Evolutionary conservation across 2,888 invertebrate genomes (phyloP), one percentile per base, ranked within the genome.

Genomic region (Malacosoma neustria): DNA sequence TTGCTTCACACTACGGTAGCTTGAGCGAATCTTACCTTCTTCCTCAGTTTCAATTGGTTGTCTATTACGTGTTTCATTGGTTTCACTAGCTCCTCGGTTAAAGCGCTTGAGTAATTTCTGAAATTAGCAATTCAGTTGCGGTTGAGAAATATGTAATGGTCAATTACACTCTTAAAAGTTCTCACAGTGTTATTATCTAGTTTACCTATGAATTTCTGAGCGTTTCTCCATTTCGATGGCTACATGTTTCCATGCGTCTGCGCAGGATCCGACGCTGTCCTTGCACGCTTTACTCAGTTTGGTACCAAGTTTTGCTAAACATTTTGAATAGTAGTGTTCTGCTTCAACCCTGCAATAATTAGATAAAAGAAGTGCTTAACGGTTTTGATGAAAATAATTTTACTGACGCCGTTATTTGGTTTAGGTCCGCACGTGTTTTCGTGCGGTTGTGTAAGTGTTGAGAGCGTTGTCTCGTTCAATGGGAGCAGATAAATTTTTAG

Each of bases 171-270:
- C 30, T 22, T 13, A 32, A 11, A 14, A 1, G 29, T n/a, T 31
- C 9, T 11, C 6, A 22, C 29, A 12, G 7, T 31, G 33, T 22
- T n/a, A 11, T 34, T 38, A 30, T 30, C 1, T 9, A 7, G 29
- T 13, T 43, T 72, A 89, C 89, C 91, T 91, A 86, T 97, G 97
- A 37, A 94, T 90, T 68, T 97, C 97, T 29, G 96, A 93, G 57
- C 96, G 93, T 48, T 93, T 90, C 73, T 97, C 97, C 92, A 97
- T 93, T 79, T 96, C 96, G n/a, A 91, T 85, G 35, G 95, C 96
- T 42, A 96, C 95, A 48, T 93, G 90, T 74, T 94, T 93, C 96
- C 97, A 97, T 37, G 96, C 95, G 55, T 96, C 94, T 51, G 94
- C 92, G 54, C 97, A 89, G 35, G 93, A 91, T 35, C 93, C 93